Conservation (phyloP, 2,888 invertebrate genomes). For the Keiferia lycopersicella region DNA sequence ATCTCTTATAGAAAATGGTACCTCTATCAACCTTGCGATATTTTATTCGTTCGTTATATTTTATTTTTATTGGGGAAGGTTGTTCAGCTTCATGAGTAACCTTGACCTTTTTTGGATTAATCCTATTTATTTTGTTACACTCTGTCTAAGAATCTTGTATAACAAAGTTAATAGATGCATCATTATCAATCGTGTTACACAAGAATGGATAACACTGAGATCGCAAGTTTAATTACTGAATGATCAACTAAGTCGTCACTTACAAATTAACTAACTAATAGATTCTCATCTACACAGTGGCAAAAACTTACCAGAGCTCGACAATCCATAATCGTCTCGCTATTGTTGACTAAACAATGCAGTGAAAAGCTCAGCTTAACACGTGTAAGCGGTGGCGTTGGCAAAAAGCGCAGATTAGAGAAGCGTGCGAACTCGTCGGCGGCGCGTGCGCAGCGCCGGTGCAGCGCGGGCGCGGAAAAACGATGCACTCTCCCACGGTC, state of each 20-base stretch:
- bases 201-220: conserved; percentile 11
- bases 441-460: conserved; percentile 36
- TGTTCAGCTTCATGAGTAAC: too few species aligned
- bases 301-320: conserved; percentile 67
- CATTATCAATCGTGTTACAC: background rate
- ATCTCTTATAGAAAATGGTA: too few species aligned
- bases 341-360: conserved; percentile 62
- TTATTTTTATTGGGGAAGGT: too few species aligned
- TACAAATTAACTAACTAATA: conserved; percentile 38
- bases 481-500: conserved; percentile 51
- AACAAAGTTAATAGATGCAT: background rate
- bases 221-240: conserved; percentile 14
- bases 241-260: conserved; percentile 26
- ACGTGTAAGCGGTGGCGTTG: conserved; percentile 37
- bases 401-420: conserved; percentile 53
- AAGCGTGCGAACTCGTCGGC: conserved; percentile 52
- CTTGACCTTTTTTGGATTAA: too few species aligned
- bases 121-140: too few species aligned
- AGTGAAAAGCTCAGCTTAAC: conserved; percentile 61
- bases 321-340: conserved; percentile 64
- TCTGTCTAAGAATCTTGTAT: too few species aligned
- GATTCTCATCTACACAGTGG: conserved; percentile 35
- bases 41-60: too few species aligned
- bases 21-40: too few species aligned
- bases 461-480: conserved; percentile 48